Evolutionary conservation across 2,888 invertebrate species (phyloP), one percentile per base, ranked within the genome.

Genomic region (Yponomeuta evonymella): DNA sequence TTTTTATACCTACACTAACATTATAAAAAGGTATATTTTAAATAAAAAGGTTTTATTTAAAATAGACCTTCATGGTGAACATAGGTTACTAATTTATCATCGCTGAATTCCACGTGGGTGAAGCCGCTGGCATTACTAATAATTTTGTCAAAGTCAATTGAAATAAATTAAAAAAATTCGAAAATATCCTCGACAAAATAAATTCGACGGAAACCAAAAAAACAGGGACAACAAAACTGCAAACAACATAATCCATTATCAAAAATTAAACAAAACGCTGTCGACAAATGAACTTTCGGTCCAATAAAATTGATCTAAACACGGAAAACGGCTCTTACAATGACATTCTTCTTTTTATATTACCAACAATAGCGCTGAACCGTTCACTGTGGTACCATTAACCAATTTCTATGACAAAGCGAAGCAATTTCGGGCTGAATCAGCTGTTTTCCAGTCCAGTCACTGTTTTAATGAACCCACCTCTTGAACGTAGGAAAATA

Each of bases 401-500:
- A 58, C 51, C 51, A 58, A 58, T 58, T 58, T 58, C 51, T 58
- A 15, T 58, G 15, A 58, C 51, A 58, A 58, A 58, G 51, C 51
- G 51, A 5, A 15, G 51, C 51, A 58, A 58, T 58, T 58, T 12
- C 15, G 15, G 12, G 51, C 51, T 58, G 51, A 58, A 58, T 58
- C 51, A 58, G 51, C 51, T 15, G 51, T 58, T 58, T 58, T 58
- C 51, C 51, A 58, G 51, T 15, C 51, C 12, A 58, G 51, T 58
- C 51, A 58, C 51, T 58, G 51, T 58, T 58, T 58, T 58, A 58
- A 58, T 58, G 51, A 58, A 58, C 51, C 15, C 51, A 58, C 51
- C 15, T 58, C 51, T 58, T 15, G 51, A 58, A 15, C 15, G 51
- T 9, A 33, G 15, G 1, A 58, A 58, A 58, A 58, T 58, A 58